Percentiles rank a stretch among this genome's conserved stretches.
These are phyloP conservation scores for Cotesia typhae DNA, from an alignment of 1,140 invertebrate species.

Conservation along the genomic window DNA sequence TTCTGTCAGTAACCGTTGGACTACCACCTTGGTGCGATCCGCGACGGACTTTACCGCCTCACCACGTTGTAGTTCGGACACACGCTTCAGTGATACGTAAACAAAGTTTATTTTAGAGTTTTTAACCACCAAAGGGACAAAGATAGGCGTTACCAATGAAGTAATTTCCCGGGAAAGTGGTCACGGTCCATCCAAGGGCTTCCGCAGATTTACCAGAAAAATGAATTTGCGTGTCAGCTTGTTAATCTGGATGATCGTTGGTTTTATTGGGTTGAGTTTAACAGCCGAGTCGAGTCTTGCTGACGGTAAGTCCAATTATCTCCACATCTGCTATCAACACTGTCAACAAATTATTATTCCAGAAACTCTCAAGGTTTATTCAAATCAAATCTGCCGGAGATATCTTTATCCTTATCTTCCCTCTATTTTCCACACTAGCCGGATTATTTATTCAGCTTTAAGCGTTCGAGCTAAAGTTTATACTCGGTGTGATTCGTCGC, in stretches of 20 bases:
- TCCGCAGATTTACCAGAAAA: slow-evolving; percentile 6
- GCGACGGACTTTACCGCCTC: not conserved
- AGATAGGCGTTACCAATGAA: slow-evolving; percentile 3
- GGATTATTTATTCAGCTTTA: slow-evolving; percentile 10
- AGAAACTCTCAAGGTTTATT: not conserved
- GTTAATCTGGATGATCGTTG: slow-evolving; percentile 26
- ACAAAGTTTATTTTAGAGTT: too few relatives aligned
- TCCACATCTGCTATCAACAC: not conserved
- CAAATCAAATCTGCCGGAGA: slow-evolving; percentile 1
- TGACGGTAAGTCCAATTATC: slow-evolving; percentile 22
- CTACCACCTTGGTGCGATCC: slow-evolving; percentile 31
- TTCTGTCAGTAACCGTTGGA: slow-evolving; percentile 32
- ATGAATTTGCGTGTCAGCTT: slow-evolving; percentile 14
- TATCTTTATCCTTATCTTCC: too few relatives aligned
- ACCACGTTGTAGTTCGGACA: not conserved
- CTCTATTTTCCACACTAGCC: too few relatives aligned
- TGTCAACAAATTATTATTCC: not conserved
- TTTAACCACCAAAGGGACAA: too few relatives aligned
- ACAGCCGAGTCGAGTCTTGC: slow-evolving; percentile 12
- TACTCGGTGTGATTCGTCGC: not conserved
- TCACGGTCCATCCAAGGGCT: not conserved
- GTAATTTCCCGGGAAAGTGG: not conserved
- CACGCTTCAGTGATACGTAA: too few relatives aligned
- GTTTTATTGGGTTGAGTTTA: slow-evolving; percentile 28
- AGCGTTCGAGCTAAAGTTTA: not conserved